Conservation (phyloP, 30 jellyfish, hydroid and myxozoan genomes). For the Turritopsis rubra region DNA sequence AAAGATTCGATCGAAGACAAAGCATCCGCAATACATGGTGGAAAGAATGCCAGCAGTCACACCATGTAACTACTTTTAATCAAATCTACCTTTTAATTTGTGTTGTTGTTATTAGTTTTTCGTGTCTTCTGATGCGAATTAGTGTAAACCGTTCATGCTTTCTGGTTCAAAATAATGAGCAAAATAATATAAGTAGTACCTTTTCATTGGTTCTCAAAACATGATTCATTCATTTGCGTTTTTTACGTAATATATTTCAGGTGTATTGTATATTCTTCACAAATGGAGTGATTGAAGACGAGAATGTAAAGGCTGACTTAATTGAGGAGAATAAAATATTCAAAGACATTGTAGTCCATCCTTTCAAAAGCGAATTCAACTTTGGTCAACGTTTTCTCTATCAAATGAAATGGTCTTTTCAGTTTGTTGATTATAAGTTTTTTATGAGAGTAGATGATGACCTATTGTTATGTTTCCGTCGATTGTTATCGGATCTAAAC, state of each 20-base stretch:
- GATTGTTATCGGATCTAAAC: conserved; percentile 4
- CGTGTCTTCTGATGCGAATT: neutral
- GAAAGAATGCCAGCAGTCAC: neutral
- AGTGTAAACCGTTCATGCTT: too few species aligned
- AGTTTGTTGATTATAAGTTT: neutral
- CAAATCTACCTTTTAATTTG: too few species aligned
- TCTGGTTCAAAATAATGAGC: too few species aligned
- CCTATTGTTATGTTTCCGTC: neutral
- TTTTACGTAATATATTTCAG: neutral
- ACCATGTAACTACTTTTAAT: neutral
- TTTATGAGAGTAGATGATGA: neutral
- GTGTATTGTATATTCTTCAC: neutral
- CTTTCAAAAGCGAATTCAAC: neutral
- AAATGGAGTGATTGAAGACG: neutral
- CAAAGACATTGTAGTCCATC: neutral
- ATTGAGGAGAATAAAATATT: neutral
- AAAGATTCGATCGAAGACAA: conserved; percentile 8
- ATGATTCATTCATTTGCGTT: neutral
- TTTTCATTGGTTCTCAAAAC: neutral
- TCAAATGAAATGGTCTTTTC: neutral
- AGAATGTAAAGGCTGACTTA: neutral
- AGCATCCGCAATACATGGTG: conserved; percentile 34
- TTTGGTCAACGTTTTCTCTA: neutral
- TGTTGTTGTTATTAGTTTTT: neutral
- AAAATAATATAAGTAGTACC: neutral